A percentile compares a stretch with the other conserved stretches of the same genome.
Conservation (phyloP, 1,140 invertebrate genomes). For the Tenebrio molitor region DNA sequence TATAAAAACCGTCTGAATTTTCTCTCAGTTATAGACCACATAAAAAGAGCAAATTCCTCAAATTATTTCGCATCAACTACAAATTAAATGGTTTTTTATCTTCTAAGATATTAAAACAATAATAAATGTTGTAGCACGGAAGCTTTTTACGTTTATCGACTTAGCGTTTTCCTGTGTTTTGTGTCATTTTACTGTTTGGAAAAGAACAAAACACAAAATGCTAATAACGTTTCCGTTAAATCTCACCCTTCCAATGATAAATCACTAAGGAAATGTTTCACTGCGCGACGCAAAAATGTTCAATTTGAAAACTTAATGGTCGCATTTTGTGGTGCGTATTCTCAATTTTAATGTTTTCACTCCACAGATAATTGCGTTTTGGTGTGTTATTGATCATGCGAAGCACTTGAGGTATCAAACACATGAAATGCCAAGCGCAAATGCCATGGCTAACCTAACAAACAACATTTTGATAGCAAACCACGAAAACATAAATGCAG, state of each 20-base stretch:
- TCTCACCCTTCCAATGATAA: slow-evolving; percentile 12
- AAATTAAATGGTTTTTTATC: slow-evolving; percentile 23
- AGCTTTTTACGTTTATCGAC: slow-evolving; percentile 25
- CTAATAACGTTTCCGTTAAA: slow-evolving; percentile 23
- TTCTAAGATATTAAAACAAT: slow-evolving; percentile 15
- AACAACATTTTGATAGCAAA: too few species aligned
- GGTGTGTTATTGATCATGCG: too few species aligned
- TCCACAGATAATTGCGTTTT: too few species aligned
- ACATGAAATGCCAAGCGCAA: too few species aligned
- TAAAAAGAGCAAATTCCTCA: too few species aligned
- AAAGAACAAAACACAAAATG: slow-evolving; percentile 14
- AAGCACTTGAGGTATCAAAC: too few species aligned
- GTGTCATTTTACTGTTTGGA: slow-evolving; percentile 8
- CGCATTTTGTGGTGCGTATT: too few species aligned
- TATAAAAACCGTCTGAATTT: too few species aligned
- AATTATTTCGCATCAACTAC: slow-evolving; percentile 11
- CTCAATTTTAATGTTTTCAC: too few species aligned
- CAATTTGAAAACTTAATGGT: slow-evolving; percentile 10
- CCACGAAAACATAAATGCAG: too few species aligned
- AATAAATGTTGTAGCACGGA: slow-evolving; percentile 14
- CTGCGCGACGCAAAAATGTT: background rate
- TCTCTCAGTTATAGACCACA: too few species aligned
- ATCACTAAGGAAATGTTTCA: background rate
- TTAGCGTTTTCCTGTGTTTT: slow-evolving; percentile 20
- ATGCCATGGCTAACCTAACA: too few species aligned